Evolutionary conservation across 1,140 invertebrate genomes (phyloP).

Genomic region (Idris sp.): DNA sequence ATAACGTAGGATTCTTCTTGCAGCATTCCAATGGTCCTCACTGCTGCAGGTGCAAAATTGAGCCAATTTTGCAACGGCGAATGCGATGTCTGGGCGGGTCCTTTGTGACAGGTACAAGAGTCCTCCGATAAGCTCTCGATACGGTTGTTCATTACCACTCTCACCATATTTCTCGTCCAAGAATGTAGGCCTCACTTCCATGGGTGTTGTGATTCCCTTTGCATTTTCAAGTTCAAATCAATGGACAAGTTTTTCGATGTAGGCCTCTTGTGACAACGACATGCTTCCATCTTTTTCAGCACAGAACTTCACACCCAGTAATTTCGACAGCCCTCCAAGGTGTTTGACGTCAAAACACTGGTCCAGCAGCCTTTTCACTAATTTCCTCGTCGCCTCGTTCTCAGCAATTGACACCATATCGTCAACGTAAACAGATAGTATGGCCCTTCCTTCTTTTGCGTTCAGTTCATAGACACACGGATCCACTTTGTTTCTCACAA

Average conservation of each 20-base stretch:
- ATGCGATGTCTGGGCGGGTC: conserved; percentile 73
- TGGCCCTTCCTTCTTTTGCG: conserved; percentile 19
- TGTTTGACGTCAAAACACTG: conserved; percentile 47
- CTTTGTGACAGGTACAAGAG: too few species aligned
- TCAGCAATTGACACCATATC: conserved; percentile 40
- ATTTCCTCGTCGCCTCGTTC: conserved; percentile 17
- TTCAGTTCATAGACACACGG: conserved; percentile 50
- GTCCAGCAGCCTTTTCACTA: conserved; percentile 3
- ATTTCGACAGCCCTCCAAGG: conserved; percentile 23
- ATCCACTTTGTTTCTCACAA: conserved; percentile 31
- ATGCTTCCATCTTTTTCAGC: conserved; percentile 25
- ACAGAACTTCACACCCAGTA: conserved; percentile 44
- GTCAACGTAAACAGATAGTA: conserved; percentile 45
- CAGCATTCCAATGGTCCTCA: too few species aligned
- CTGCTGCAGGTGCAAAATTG: conserved; percentile 56
- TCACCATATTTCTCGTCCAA: conserved; percentile 1
- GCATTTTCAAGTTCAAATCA: conserved; percentile 38
- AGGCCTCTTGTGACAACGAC: conserved; percentile 40
- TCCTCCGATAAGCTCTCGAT: conserved; percentile 63
- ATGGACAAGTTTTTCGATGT: conserved; percentile 28
- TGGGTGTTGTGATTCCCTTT: conserved; percentile 35
- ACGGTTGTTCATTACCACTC: conserved; percentile 34
- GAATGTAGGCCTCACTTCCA: conserved; percentile 26
- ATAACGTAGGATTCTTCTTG: conserved; percentile 63
- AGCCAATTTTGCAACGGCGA: conserved; percentile 62